Percentiles rank a stretch among this genome's conserved stretches.
phyloP scores from a whole-genome alignment of 1,140 invertebrate species.

The Cyclargus thomasi region DNA sequence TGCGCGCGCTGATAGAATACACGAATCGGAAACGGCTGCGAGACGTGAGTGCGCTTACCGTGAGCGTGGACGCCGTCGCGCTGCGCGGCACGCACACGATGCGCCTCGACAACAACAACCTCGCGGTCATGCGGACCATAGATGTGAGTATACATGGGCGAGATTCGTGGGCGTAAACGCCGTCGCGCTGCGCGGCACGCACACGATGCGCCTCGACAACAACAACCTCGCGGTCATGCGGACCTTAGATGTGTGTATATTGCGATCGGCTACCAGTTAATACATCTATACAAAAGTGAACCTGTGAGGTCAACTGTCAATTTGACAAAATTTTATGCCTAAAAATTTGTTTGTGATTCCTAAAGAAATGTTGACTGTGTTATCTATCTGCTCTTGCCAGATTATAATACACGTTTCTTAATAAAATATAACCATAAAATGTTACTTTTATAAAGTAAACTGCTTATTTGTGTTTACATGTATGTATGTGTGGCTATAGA shows the following conservation, averaged over 20 bases:
- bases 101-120: conserved; percentile 83
- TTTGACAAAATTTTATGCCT: too few species aligned
- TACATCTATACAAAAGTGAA: too few species aligned
- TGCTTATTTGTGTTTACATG: too few species aligned
- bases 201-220: conserved; percentile 82
- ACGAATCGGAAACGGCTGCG: conserved; percentile 88
- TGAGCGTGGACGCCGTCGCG: conserved; percentile 91
- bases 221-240: conserved; percentile 86
- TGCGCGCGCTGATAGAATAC: conserved; percentile 93
- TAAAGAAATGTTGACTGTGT: too few species aligned
- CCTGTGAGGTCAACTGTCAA: too few species aligned
- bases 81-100: conserved; percentile 79
- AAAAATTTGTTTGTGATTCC: too few species aligned
- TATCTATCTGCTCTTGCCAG: too few species aligned
- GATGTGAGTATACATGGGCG: conserved; percentile 74
- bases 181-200: conserved; percentile 82
- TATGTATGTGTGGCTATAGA: too few species aligned
- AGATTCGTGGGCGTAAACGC: conserved; percentile 44
- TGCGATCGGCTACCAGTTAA: too few species aligned
- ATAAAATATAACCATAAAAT: too few species aligned
- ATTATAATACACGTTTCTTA: too few species aligned
- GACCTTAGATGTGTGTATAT: conserved; percentile 80
- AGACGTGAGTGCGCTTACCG: conserved; percentile 89
- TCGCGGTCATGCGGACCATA: conserved; percentile 84
- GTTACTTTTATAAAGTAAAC: too few species aligned